Evolutionary conservation across 2,113 vertebrate species (phyloP).

Genomic region (Seriola quinqueradiata): DNA sequence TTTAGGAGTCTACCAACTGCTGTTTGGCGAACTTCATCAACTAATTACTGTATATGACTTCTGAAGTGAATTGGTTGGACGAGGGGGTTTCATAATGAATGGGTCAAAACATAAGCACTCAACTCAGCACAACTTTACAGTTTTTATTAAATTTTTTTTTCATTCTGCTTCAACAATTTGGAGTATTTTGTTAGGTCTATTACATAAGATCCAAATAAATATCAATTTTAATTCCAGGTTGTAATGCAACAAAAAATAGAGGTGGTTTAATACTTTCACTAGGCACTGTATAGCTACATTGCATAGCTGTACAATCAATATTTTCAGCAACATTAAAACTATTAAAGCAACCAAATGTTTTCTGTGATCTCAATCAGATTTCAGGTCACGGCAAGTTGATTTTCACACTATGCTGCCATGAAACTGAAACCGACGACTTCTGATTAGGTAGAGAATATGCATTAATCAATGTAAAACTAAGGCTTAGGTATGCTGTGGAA

Average conservation of each 20-base stretch:
- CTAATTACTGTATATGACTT: no score
- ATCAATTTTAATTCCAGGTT: no score
- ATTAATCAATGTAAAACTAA: conserved; percentile 4
- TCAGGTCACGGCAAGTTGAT: not conserved
- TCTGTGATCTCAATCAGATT: not conserved
- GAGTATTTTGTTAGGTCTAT: not conserved
- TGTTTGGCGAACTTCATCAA: not conserved
- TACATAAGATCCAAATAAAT: not conserved
- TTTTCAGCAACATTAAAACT: not conserved
- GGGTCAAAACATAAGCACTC: no score
- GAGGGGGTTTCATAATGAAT: no score
- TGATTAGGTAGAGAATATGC: not conserved
- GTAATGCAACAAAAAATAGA: no score
- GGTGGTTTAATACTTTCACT: no score
- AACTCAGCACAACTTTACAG: not conserved
- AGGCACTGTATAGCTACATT: no score
- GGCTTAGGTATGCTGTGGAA: not conserved
- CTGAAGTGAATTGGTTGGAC: no score
- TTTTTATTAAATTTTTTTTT: no score
- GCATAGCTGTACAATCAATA: not conserved
- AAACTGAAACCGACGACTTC: not conserved
- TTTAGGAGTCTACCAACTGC: not conserved
- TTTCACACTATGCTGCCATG: not conserved
- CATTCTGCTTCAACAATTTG: no score
- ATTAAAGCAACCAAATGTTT: not conserved